These are phyloP conservation scores for Siphamia tubifer DNA, from an alignment of 2,113 vertebrate species.

Conservation along the genomic window DNA sequence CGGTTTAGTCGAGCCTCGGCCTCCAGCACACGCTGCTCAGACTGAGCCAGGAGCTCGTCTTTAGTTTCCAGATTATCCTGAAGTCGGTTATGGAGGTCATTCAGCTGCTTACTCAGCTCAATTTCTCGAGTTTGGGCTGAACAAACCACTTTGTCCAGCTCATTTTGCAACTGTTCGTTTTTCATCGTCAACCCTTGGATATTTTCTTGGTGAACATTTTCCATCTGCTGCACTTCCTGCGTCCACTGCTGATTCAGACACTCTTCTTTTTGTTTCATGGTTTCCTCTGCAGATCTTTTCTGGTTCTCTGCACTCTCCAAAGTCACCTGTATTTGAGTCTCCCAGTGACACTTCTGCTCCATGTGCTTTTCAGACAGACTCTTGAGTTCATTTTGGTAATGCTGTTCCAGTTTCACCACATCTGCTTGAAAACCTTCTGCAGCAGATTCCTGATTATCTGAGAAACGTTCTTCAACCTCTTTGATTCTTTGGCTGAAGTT, in stretches of 20 bases:
- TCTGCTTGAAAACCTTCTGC: slow-evolving; percentile 76
- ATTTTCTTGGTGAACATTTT: slow-evolving; percentile 75
- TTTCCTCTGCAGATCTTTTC: slow-evolving; percentile 53
- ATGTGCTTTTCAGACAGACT: slow-evolving; percentile 70
- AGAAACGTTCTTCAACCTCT: slow-evolving; percentile 83
- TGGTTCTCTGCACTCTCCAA: slow-evolving; percentile 71
- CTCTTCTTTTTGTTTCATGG: slow-evolving; percentile 21
- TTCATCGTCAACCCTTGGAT: slow-evolving; percentile 70
- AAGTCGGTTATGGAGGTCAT: slow-evolving; percentile 71
- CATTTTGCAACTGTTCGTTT: slow-evolving; percentile 79
- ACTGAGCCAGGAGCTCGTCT: slow-evolving; percentile 56
- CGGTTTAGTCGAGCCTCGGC: slow-evolving; percentile 71
- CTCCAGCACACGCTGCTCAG: slow-evolving; percentile 62
- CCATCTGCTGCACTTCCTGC: slow-evolving; percentile 74
- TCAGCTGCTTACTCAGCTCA: slow-evolving; percentile 74
- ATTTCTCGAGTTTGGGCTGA: slow-evolving; percentile 75
- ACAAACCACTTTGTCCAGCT: slow-evolving; percentile 68
- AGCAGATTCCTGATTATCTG: slow-evolving; percentile 78
- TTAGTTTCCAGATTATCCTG: slow-evolving; percentile 70
- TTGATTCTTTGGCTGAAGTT: slow-evolving; percentile 86
- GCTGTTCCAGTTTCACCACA: slow-evolving; percentile 76
- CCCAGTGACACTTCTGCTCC: slow-evolving; percentile 82
- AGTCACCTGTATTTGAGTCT: slow-evolving; percentile 77
- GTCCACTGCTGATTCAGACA: slow-evolving; percentile 50
- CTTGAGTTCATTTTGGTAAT: slow-evolving; percentile 76